Evolutionary conservation across 2,113 vertebrate species (phyloP), one percentile per base, ranked within the genome.

Genomic region (Cebidichthys violaceus): DNA sequence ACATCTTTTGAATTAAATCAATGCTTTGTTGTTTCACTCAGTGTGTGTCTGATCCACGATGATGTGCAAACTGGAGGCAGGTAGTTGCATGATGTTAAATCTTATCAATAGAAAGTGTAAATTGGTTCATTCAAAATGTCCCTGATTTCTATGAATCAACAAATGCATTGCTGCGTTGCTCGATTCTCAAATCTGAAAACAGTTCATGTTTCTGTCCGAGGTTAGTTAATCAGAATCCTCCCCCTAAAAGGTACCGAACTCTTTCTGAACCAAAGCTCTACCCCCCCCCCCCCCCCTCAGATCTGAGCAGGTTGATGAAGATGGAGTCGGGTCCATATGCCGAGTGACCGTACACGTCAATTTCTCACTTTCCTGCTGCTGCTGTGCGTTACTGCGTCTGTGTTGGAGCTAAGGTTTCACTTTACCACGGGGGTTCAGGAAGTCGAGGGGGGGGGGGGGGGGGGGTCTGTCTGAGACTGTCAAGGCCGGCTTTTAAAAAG

Each of bases 401-500:
- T 73, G 81, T 8, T 33, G 62, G 50, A 60, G 55, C 18, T 2
- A 77, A 13, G 85, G 90, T 90, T 91, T 92, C 85, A 79, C 74
- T 94, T 92, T 88, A 89, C 90, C 68, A 27, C 39, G 78, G 59
- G 59, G 67, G 86, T 84, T 86, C 91, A 93, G 90, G 93, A 93
- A 93, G 91, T 89, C 57, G 43, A 81, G 79, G 47, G 24, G 37
- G 59, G 13, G 13, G 33, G 2, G 37, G 75, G 31, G 60, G 65
- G 86, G 14, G 33, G 4, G 35, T 6, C 68, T 83, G 91, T 90
- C 89, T 89, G 90, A 87, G 85, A 75, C 90, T 86, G 88, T 93
- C 90, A 88, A 90, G 79, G 73, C 57, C 15, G 67, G 84, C 81
- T 89, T 89, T 86, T 93, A 92, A 93, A 94, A 93, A 93, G 84